Evolutionary conservation across 92 coral and sea anemone genomes (phyloP), one percentile per base, ranked within the genome.

Genomic region (Micromussa lordhowensis): DNA sequence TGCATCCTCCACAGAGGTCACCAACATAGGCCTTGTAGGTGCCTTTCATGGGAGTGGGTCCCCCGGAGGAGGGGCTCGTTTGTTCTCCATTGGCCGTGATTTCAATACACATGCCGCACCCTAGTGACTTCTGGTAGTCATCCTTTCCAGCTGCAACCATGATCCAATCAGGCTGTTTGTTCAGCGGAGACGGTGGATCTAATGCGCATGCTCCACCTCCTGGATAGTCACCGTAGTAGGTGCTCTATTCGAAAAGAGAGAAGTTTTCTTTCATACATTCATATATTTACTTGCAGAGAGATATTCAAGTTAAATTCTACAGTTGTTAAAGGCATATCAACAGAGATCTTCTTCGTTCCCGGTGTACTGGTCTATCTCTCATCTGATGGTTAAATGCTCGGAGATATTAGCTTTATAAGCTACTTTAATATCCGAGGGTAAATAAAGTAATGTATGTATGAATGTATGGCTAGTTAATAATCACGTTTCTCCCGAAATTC

Each of bases 61-160:
- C 94, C 34, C 84, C 91, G 19, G 89, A 35, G 9, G 94, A 87
- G 53, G 95, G 35, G 4, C 38, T 72, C 69, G 88, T 80, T 58
- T 94, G 93, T 66, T 90, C 88, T 3, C 98, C 98, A 15, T 90
- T 91, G 54, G 93, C 98, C 14, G 82, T 89, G 44, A 95, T 89
- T 91, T 95, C 98, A 14, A 93, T 79, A 70, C 98, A 95, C 96
- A 95, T 91, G 35, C 96, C 98, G 80, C 98, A 95, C 30, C 98
- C 98, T 44, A 95, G 88, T 7, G 98, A 95, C 92, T 82, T 51
- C 73, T 91, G 96, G 59, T 84, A 95, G 49, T 93, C 93, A 28
- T 83, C 91, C 83, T 87, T 22, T 21, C 98, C 95, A 34, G 98
- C 98, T 68, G 98, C 98, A 31, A 95, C 98, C 81, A 78, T 89